Conservation (phyloP, 1,140 invertebrate genomes). For the Tetraneura akinire region DNA sequence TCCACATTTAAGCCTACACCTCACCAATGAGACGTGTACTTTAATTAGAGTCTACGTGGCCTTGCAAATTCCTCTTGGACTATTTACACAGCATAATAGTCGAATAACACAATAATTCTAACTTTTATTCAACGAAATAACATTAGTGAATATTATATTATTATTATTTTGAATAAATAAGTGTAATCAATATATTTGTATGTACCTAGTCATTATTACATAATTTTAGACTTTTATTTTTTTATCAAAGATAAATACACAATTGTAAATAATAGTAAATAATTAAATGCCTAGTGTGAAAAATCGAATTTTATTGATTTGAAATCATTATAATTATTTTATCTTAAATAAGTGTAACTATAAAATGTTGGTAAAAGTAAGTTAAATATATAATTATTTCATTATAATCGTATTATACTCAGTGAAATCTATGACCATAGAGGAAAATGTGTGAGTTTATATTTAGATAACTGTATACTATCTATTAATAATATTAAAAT, state of each 20-base stretch:
- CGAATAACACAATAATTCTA: not conserved
- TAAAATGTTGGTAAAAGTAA: not conserved
- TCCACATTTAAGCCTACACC: not conserved
- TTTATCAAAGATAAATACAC: too few relatives aligned
- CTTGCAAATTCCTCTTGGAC: slow-evolving; percentile 11
- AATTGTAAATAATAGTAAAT: too few relatives aligned
- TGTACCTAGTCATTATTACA: too few relatives aligned
- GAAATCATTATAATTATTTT: not conserved
- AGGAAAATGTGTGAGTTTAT: not conserved
- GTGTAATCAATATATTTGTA: too few relatives aligned
- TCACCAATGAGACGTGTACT: not conserved
- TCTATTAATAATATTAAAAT: not conserved
- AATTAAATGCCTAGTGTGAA: too few relatives aligned
- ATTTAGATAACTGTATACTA: not conserved
- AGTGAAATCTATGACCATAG: not conserved
- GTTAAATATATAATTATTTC: too few relatives aligned
- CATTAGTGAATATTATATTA: too few relatives aligned
- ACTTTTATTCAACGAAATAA: too few relatives aligned
- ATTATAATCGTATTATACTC: too few relatives aligned
- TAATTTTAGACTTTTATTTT: too few relatives aligned
- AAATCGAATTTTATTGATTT: too few relatives aligned
- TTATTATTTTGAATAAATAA: too few relatives aligned
- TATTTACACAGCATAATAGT: not conserved
- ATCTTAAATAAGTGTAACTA: not conserved
- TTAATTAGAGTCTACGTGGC: slow-evolving; percentile 14